Evolutionary conservation across 2,888 invertebrate genomes (phyloP).

Genomic region (Andricus curvator): DNA sequence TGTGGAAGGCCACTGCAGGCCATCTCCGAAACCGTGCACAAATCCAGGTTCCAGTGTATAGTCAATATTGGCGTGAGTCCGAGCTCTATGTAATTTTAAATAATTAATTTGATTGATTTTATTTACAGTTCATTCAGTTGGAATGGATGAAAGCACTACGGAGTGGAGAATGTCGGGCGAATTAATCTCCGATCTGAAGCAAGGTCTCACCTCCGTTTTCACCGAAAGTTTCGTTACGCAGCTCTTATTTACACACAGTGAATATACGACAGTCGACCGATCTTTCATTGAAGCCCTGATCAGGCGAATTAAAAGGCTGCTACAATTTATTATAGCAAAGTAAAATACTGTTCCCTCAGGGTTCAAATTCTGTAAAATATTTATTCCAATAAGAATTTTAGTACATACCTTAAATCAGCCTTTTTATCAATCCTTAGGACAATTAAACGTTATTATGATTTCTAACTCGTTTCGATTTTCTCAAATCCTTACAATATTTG

Average conservation of each 20-base stretch:
- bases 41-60: too few relatives aligned
- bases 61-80: neutral
- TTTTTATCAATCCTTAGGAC: slow-evolving; percentile 3
- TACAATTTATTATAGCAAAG: slow-evolving; percentile 87
- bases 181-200: slow-evolving; percentile 84
- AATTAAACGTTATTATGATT: slow-evolving; percentile 23
- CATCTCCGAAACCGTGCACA: too few relatives aligned
- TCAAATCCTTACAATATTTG: neutral
- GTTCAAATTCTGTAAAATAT: slow-evolving; percentile 20
- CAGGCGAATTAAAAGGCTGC: slow-evolving; percentile 88
- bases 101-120: slow-evolving; percentile 5
- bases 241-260: slow-evolving; percentile 85
- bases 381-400: slow-evolving; percentile 21
- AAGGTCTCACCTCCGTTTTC: slow-evolving; percentile 86
- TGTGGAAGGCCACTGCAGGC: too few relatives aligned
- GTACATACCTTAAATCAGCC: neutral
- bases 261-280: slow-evolving; percentile 83
- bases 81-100: neutral
- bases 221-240: slow-evolving; percentile 89
- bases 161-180: slow-evolving; percentile 82
- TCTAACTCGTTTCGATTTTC: neutral
- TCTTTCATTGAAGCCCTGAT: slow-evolving; percentile 87
- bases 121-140: slow-evolving; percentile 59
- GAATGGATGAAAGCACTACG: slow-evolving; percentile 68
- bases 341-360: slow-evolving; percentile 61